Evolutionary conservation across 2,888 invertebrate species (phyloP), one percentile per base, ranked within the genome.

Genomic region (Erebia epiphron): DNA sequence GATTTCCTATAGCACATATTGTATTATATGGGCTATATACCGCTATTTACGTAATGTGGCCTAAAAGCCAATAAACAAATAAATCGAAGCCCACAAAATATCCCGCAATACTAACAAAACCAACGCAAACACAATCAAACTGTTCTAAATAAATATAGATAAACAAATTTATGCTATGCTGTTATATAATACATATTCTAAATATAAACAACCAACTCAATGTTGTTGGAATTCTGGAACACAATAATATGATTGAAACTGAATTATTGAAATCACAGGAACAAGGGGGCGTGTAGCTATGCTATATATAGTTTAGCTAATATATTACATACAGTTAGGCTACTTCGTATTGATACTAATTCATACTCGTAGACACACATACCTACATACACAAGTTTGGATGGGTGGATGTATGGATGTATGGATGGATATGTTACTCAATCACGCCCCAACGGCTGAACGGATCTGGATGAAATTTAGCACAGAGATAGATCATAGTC

Each of bases 91-190:
- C 41, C 60, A 43, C 60, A 16, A 11, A 41, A 16, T 60, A 35
- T 60, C 14, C 8, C 16, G 1, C 41, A 10, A 14, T 8, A 60
- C 11, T 43, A 41, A 60, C 41, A 16, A 4, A 16, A 41, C 41
- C 43, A 16, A n/a, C 8, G 10, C 14, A 46, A 62, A 62, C 14
- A 10, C 43, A 60, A 41, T n/a, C 41, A 16, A 60, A 8, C 46
- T n/a, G 11, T 62, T 46, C 46, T 46, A 61, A 46, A 61, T 18
- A 61, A 61, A 61, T 46, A 61, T 49, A 61, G 49, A 49, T 21
- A 49, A 49, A 49, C 49, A 46, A 35, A 35, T 35, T 18, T 49
- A 62, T 46, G 7, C 49, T 46, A 18, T 62, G 13, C 61, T 13
- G 18, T 21, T 18, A 49, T 49, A 49, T 18, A 62, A 62, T 21